Percentiles rank a stretch among this genome's conserved stretches.
phyloP scores from a whole-genome alignment of 2,888 invertebrate species.

The Oscheius onirici region DNA sequence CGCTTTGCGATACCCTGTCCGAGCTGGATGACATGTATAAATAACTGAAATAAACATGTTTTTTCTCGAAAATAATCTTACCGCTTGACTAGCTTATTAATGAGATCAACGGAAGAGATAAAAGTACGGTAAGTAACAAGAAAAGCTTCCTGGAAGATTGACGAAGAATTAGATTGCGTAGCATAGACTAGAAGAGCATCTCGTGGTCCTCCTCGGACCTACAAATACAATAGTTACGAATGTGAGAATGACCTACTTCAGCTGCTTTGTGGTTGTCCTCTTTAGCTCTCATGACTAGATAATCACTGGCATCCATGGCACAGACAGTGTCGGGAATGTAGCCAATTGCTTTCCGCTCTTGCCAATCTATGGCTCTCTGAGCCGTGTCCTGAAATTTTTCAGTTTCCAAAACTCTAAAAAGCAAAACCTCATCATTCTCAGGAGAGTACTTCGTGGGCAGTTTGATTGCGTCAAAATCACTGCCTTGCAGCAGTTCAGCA shows the following conservation, averaged over 20 bases:
- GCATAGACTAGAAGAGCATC: conserved; percentile 95
- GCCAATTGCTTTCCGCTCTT: conserved; percentile 29
- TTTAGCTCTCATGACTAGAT: conserved; percentile 60
- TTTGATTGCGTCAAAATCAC: conserved; percentile 39
- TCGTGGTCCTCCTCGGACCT: conserved; percentile 89
- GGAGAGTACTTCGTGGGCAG: conserved; percentile 41
- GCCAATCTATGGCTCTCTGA: conserved; percentile 30
- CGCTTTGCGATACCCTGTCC: conserved; percentile 77
- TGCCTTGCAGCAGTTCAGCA: conserved; percentile 41
- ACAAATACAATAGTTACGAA: conserved; percentile 7
- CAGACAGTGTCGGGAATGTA: conserved; percentile 46
- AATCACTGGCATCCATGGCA: conserved; percentile 58
- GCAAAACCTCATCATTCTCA: conserved; percentile 33
- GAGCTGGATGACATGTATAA: conserved; percentile 56
- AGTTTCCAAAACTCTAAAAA: no score
- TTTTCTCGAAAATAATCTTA: conserved; percentile 29
- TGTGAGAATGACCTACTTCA: conserved; percentile 40
- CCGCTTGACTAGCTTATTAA: conserved; percentile 66
- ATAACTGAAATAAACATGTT: no score
- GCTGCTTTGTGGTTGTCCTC: conserved; percentile 44
- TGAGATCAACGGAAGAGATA: conserved; percentile 61
- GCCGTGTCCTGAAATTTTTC: conserved; percentile 24
- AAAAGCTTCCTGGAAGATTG: conserved; percentile 96
- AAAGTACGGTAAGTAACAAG: conserved; percentile 84
- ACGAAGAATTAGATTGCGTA: conserved; percentile 78